Evolutionary conservation across 2,113 vertebrate species (phyloP).

Genomic region (Apteryx mantelli): DNA sequence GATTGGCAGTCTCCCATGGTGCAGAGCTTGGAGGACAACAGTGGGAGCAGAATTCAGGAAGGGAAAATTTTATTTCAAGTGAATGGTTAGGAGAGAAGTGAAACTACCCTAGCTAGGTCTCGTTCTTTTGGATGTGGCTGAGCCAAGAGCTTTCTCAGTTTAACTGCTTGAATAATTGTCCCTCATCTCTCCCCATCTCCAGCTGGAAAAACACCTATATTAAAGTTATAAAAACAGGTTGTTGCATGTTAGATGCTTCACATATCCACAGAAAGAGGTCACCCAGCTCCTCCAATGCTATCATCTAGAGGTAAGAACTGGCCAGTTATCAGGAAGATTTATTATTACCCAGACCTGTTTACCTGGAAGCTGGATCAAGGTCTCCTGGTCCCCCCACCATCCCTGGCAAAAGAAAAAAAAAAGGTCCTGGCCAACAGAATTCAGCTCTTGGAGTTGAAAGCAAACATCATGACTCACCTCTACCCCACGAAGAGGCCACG

Average conservation of each 20-base stretch:
- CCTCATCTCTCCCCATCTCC: neutral
- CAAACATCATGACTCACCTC: neutral
- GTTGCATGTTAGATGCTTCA: neutral
- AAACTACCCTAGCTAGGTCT: neutral
- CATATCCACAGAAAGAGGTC: neutral
- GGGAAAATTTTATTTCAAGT: neutral
- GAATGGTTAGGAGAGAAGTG: neutral
- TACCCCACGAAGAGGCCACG: neutral
- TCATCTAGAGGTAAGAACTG: neutral
- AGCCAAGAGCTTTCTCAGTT: neutral
- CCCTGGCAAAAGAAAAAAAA: neutral
- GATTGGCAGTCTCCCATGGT: neutral
- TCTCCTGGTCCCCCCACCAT: accelerated
- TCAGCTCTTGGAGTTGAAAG: neutral
- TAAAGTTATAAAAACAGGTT: neutral
- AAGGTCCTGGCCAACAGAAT: neutral
- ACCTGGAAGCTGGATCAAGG: neutral
- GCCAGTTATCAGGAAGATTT: neutral
- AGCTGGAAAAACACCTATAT: neutral
- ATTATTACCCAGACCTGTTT: neutral
- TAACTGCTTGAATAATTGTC: neutral
- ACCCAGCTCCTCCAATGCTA: neutral
- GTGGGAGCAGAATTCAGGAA: neutral
- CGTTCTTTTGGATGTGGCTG: neutral
- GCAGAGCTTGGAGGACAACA: neutral